Conservation (phyloP, 2,797 vertebrate genomes). For the Sylvia borin region DNA sequence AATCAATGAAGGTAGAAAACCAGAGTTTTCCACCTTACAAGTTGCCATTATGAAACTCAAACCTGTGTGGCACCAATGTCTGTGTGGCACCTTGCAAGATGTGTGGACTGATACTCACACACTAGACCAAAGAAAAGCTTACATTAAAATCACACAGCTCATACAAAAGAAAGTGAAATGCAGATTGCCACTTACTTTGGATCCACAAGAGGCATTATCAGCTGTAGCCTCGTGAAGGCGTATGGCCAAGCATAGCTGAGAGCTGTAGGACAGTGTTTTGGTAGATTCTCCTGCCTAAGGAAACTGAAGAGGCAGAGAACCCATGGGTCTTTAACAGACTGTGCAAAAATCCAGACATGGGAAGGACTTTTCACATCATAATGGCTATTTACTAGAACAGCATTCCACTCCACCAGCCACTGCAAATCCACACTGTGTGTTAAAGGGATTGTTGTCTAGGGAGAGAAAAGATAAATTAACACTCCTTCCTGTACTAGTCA, state of each 20-base stretch:
- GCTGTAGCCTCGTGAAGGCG: slow-evolving; percentile 92
- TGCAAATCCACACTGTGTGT: slow-evolving; percentile 95
- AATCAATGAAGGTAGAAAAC: neutral
- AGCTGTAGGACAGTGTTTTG: slow-evolving; percentile 93
- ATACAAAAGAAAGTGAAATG: neutral
- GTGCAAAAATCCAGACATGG: slow-evolving; percentile 98
- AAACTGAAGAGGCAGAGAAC: slow-evolving; percentile 98
- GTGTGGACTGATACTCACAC: neutral
- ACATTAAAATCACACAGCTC: neutral
- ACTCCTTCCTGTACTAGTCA: neutral
- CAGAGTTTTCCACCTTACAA: neutral
- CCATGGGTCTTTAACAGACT: slow-evolving; percentile 97
- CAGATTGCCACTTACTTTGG: slow-evolving; percentile 86
- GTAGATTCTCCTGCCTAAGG: slow-evolving; percentile 94
- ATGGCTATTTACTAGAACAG: slow-evolving; percentile 93
- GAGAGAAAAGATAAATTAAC: neutral
- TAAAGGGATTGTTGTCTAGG: slow-evolving; percentile 86
- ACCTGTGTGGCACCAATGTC: neutral
- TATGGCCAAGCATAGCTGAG: slow-evolving; percentile 98
- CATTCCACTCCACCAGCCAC: slow-evolving; percentile 98
- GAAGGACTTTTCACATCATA: slow-evolving; percentile 98
- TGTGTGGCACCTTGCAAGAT: neutral
- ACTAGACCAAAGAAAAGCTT: neutral
- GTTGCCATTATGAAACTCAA: neutral
- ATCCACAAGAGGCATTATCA: slow-evolving; percentile 94